A percentile compares a stretch with the other conserved stretches of the same genome.
phyloP scores from a whole-genome alignment of 2,888 invertebrate genomes.

The Ischnura elegans region DNA sequence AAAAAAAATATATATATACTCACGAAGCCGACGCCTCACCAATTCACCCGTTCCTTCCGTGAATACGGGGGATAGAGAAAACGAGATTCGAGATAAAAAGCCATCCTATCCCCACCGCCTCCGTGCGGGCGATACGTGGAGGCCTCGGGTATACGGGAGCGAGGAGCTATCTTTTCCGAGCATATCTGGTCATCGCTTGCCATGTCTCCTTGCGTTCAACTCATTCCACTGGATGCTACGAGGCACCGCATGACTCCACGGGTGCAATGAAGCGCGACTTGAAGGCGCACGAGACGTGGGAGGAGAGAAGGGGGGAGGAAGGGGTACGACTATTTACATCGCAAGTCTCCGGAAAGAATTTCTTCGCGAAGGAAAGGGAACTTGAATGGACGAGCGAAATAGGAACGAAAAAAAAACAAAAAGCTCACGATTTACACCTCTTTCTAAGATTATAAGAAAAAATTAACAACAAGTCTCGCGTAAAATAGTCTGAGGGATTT shows the following conservation, averaged over 20 bases:
- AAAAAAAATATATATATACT: not conserved
- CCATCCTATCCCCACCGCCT: slow-evolving; percentile 14
- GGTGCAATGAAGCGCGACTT: not conserved
- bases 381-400: not conserved
- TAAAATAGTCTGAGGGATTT: not conserved
- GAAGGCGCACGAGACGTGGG: not conserved
- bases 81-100: slow-evolving; percentile 49
- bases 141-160: slow-evolving; percentile 17
- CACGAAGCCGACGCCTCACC: not conserved
- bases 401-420: not conserved
- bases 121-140: slow-evolving; percentile 46
- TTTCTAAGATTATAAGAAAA: not conserved
- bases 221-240: slow-evolving; percentile 34
- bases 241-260: not conserved
- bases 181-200: slow-evolving; percentile 65
- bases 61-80: slow-evolving; percentile 14
- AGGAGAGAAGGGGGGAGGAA: not conserved
- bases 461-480: not conserved
- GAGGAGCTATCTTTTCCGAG: slow-evolving; percentile 58
- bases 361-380: not conserved
- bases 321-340: not conserved
- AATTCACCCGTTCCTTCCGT: not conserved
- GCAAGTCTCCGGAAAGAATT: not conserved
- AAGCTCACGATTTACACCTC: not conserved
- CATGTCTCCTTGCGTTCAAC: slow-evolving; percentile 22